A percentile compares a stretch with the other conserved stretches of the same genome.
These are phyloP conservation scores for Siniperca obscura DNA, from an alignment of 2,797 vertebrate species.

Conservation along the genomic window DNA sequence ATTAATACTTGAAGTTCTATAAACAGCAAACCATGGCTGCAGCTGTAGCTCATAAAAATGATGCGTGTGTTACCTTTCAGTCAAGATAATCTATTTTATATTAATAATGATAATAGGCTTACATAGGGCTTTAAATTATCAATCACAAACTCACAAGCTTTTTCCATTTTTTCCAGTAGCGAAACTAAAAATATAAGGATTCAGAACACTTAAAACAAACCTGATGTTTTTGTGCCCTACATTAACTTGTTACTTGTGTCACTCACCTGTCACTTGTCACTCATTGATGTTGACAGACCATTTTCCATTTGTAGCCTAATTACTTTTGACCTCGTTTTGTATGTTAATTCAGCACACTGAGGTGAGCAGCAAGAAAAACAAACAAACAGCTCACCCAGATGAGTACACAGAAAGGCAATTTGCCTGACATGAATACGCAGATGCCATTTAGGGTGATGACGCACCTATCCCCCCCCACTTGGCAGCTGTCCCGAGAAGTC, in stretches of 20 bases:
- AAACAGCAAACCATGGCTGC: not conserved
- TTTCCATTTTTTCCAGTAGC: not conserved
- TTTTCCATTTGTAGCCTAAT: constrained; percentile 54
- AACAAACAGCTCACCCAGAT: constrained; percentile 35
- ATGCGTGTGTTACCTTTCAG: not conserved
- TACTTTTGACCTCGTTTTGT: constrained; percentile 64
- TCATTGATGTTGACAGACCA: constrained; percentile 18
- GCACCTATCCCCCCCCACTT: not conserved
- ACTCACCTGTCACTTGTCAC: constrained; percentile 43
- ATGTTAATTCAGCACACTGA: constrained; percentile 46
- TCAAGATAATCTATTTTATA: not conserved
- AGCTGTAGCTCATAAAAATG: constrained; percentile 5
- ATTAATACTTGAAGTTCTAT: not conserved
- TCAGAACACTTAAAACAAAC: not conserved
- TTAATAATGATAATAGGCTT: not conserved
- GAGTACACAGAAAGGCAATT: constrained; percentile 53
- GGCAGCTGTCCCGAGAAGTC: constrained; percentile 2
- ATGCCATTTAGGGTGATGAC: constrained; percentile 38
- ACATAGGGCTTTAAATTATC: not conserved
- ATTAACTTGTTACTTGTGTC: constrained; percentile 30
- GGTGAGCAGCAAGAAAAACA: not conserved
- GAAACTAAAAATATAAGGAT: not conserved
- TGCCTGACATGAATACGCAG: constrained; percentile 35
- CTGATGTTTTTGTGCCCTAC: constrained; percentile 16
- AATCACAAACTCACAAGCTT: not conserved